Base-by-base conservation (phyloP, 2,888 invertebrate species). In the Incurvaria masculella region DNA sequence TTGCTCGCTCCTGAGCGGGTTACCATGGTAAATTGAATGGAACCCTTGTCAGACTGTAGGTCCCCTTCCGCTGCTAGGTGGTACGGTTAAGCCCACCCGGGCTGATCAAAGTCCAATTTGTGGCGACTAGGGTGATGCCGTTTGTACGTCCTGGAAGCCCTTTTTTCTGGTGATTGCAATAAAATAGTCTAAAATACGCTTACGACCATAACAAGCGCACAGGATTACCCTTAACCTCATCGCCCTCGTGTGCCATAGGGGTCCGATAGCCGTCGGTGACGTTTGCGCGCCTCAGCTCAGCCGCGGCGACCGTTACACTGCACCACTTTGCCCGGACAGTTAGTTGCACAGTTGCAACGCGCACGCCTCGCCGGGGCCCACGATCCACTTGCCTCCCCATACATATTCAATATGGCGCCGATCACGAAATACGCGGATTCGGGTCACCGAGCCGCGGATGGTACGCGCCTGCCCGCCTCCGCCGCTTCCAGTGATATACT, bases 231-330 rank as follows among this genome's bases (percentile, higher is more conserved):
- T n/a, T n/a, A n/a, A n/a, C 23, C 6, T 23, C 23, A n/a, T 33
- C 33, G 33, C 33, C n/a, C n/a, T 4, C 33, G 14, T 4, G 33
- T n/a, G 42, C 27, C 46, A 20, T 44, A 10, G 43, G 21, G 42
- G 23, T 14, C 44, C 16, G 18, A 33, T 11, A 19, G 33, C 33
- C n/a, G 39, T n/a, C n/a, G n/a, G n/a, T 27, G 17, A 42, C 49
- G 62, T 56, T 68, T 69, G 68, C 67, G 69, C 69, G 69, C 64
- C 62, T 61, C 68, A 57, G 33, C 33, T 33, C 11, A 33, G 33
- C 60, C 59, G 57, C 58, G 57, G 60, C 66, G 62, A 69, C 69
- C 70, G 70, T 71, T 71, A 71, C 62, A 57, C 62, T 68, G 66
- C 67, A 68, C 67, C 65, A 70, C 60, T 70, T 68, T 59, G 53